These are phyloP conservation scores for Phyllostomus discolor DNA, from an alignment of 2,113 vertebrate species.

Conservation along the genomic window DNA sequence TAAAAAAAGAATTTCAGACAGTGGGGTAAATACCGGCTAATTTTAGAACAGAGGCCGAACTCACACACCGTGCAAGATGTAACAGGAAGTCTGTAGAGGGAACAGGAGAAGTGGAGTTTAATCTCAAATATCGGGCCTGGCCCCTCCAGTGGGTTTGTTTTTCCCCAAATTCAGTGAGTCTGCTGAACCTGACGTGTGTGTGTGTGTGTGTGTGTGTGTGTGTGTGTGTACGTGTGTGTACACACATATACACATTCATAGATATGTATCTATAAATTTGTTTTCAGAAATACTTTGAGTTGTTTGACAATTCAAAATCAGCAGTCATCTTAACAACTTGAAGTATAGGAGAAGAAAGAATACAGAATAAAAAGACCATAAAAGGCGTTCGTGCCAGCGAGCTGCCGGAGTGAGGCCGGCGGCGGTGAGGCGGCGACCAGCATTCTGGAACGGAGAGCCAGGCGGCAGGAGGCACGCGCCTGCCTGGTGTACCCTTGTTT, in stretches of 20 bases:
- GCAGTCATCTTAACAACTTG: background rate
- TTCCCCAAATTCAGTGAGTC: background rate
- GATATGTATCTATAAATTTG: background rate
- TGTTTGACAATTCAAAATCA: background rate
- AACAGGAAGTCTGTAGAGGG: background rate
- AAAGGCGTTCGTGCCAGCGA: background rate
- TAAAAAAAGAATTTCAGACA: background rate
- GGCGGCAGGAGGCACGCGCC: fast-evolving
- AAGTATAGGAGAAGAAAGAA: background rate
- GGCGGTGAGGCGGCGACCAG: background rate
- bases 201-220: no score
- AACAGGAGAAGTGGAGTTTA: background rate
- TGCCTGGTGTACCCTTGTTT: background rate
- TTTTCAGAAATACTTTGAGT: background rate
- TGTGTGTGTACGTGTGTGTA: no score
- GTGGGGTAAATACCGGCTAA: background rate
- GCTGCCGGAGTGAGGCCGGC: background rate
- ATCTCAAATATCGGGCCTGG: background rate
- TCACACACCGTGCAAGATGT: background rate
- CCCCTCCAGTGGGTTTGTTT: background rate
- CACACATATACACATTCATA: no score
- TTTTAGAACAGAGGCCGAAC: background rate
- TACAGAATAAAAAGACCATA: background rate
- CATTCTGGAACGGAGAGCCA: background rate
- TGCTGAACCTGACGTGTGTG: background rate